Base-by-base conservation (phyloP, 1,140 invertebrate species). In the Dendrolimus punctatus region DNA sequence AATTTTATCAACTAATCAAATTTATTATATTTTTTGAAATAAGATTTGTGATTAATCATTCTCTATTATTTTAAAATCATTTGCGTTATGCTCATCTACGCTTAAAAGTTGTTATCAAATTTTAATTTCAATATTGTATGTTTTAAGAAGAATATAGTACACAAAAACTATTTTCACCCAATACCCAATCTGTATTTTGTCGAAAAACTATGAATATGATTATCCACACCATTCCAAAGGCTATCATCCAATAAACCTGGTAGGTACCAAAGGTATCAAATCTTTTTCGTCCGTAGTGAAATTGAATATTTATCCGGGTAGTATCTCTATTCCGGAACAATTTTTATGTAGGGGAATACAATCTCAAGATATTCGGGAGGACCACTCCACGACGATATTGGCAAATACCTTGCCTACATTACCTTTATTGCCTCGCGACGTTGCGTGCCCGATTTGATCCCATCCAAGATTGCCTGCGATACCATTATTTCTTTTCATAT, bases 221-320 rank as follows among this genome's bases (percentile, higher is more conserved):
- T 86, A 84, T 82, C 79, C 73, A 75, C 71, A 74, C 73, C 68
- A 79, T 83, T 86, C 83, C 71, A 79, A 83, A 79, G 71, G 73
- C 78, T 73, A 80, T 83, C 79, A 78, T 81, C 77, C 79, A 83
- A 86, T 86, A 86, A 86, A 78, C 73, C 76, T 72, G 75, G 72
- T 76, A 80, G 64, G 71, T 80, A 82, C 68, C 76, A 74, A 80
- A 81, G 80, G 80, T 86, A 84, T 84, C 76, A 84, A 86, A 86
- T 84, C 83, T 84, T 79, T 77, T 77, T 80, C 83, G 80, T 81
- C 80, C 80, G 73, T 77, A 80, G 68, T 80, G 76, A 83, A 86
- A 86, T 86, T 86, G 83, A 86, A 86, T 85, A 86, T 85, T 86
- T 86, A 86, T 86, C 83, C 79, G 80, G 78, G 73, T 80, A 86